Evolutionary conservation across 2,888 invertebrate species (phyloP).

Genomic region (Prosopocoilus inquinatus): DNA sequence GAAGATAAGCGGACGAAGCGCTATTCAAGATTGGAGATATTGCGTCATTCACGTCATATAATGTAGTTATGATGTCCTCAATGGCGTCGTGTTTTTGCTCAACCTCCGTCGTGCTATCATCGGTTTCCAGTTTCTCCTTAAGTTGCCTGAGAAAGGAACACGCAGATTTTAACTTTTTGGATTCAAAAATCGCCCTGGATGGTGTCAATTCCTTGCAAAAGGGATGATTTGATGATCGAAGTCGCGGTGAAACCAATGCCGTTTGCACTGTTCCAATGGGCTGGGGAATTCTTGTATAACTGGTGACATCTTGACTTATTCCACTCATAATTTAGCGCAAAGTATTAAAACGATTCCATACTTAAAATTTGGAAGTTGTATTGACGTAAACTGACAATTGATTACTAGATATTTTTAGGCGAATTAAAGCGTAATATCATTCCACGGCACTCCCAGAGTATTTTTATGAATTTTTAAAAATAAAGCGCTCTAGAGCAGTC

Average conservation of each 20-base stretch:
- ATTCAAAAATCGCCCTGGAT: slow-evolving; percentile 12
- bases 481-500: too few relatives aligned
- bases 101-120: neutral
- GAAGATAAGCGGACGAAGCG: neutral
- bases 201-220: slow-evolving; percentile 4
- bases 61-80: slow-evolving; percentile 4
- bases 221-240: neutral
- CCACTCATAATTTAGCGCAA: neutral
- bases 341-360: neutral
- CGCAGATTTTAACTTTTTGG: slow-evolving; percentile 10
- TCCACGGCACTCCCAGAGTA: neutral
- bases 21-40: slow-evolving; percentile 11
- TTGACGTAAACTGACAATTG: neutral
- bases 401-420: neutral
- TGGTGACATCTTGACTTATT: neutral
- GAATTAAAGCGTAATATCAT: neutral
- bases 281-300: too few relatives aligned
- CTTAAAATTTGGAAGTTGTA: neutral
- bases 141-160: slow-evolving; percentile 11
- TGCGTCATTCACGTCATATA: slow-evolving; percentile 14
- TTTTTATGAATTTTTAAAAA: too few relatives aligned
- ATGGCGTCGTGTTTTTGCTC: neutral
- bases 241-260: too few relatives aligned
- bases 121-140: slow-evolving; percentile 12
- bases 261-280: too few relatives aligned